A percentile compares a stretch with the other conserved stretches of the same genome.
Conservation (phyloP, 2,113 vertebrate species). For the Ursus arctos region DNA sequence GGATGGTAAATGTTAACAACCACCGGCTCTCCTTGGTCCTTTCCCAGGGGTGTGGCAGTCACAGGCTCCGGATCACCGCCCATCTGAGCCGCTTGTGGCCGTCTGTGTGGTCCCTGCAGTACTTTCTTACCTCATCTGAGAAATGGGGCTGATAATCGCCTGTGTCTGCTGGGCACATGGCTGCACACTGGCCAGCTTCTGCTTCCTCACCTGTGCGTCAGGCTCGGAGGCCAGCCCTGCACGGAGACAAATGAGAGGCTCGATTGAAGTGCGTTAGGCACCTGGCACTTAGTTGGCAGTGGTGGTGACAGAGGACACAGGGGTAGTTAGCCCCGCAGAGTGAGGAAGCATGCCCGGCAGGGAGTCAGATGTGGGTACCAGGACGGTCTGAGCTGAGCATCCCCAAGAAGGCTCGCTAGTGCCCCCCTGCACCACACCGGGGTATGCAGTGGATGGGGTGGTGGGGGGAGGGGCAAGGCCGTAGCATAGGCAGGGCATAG, state of each 20-base stretch:
- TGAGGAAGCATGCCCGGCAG: not conserved
- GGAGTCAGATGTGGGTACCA: accelerated
- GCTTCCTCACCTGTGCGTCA: too few relatives aligned
- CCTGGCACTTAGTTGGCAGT: not conserved
- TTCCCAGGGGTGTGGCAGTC: accelerated
- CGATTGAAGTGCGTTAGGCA: not conserved
- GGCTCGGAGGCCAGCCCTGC: not conserved
- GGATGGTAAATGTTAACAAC: not conserved
- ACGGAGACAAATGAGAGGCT: not conserved
- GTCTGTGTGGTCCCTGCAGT: accelerated
- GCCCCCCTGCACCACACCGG: not conserved
- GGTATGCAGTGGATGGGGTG: not conserved
- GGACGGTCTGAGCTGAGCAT: not conserved
- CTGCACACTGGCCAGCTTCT: not conserved
- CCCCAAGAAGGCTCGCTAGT: not conserved
- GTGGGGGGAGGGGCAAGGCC: not conserved
- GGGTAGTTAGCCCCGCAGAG: not conserved
- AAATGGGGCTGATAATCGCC: not conserved
- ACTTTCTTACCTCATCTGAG: not conserved
- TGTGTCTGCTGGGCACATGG: too few relatives aligned
- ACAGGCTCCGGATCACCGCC: accelerated
- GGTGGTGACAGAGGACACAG: not conserved
- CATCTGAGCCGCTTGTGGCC: not conserved
- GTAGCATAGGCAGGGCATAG: not conserved
- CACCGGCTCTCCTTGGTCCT: accelerated